Evolutionary conservation across 2,113 vertebrate species (phyloP).

Genomic region (Orycteropus afer): DNA sequence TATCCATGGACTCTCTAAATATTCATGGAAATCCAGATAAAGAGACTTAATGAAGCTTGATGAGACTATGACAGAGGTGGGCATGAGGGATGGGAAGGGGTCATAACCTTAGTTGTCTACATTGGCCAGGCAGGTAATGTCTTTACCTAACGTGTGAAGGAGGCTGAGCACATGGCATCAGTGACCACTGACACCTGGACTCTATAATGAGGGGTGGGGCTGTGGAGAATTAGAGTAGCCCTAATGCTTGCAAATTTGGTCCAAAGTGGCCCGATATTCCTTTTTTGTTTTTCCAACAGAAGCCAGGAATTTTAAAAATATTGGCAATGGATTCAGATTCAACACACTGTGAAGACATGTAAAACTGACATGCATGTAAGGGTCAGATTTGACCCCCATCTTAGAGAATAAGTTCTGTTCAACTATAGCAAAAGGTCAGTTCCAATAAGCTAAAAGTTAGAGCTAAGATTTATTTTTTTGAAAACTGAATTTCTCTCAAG

Average conservation of each 20-base stretch:
- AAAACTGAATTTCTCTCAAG: not conserved
- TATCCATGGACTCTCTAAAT: not conserved
- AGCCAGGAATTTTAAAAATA: not conserved
- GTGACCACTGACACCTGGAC: rapidly evolving
- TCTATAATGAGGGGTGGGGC: rapidly evolving
- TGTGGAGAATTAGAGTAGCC: not conserved
- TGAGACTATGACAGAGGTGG: too few species aligned
- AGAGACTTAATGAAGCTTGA: not conserved
- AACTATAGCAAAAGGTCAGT: not conserved
- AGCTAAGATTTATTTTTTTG: conserved; percentile 13
- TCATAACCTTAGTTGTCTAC: not conserved
- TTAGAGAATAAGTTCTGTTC: not conserved
- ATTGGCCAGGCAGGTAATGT: not conserved
- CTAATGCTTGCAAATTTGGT: not conserved
- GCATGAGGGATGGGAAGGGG: not conserved
- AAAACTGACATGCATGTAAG: not conserved
- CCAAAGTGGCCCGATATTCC: not conserved
- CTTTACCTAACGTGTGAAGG: not conserved
- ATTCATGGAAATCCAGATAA: not conserved
- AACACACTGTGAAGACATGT: not conserved
- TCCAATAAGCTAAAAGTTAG: not conserved
- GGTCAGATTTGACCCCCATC: not conserved
- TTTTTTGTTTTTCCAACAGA: not conserved
- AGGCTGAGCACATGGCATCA: not conserved
- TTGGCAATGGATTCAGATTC: not conserved